phyloP scores from a whole-genome alignment of 2,797 vertebrate genomes.

The Pteropus rufus region DNA sequence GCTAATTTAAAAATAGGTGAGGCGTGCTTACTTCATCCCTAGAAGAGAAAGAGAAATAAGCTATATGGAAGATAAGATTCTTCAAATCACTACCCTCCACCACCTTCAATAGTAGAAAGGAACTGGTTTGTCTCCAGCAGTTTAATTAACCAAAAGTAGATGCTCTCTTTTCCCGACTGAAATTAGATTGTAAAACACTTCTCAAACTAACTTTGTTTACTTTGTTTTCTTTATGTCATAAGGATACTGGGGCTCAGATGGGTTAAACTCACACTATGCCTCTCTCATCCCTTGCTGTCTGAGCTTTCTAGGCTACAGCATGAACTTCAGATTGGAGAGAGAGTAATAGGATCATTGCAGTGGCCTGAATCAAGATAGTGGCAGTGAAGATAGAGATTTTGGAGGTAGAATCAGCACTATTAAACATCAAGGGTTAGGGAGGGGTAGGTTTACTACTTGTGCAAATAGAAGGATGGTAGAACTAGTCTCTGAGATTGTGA shows the following conservation, averaged over 20 bases:
- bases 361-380: not conserved
- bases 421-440: not conserved
- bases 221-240: not conserved
- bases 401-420: not conserved
- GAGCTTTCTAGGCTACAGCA: not conserved
- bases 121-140: not conserved
- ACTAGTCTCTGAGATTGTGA: not conserved
- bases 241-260: not conserved
- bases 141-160: not conserved
- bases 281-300: not conserved
- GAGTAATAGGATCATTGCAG: not conserved
- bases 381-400: not conserved
- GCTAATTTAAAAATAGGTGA: slow-evolving; percentile 4
- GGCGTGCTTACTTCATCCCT: not conserved
- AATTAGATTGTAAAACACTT: not conserved
- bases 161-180: not conserved
- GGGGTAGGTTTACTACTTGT: not conserved
- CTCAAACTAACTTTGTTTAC: not conserved
- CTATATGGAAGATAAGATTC: not conserved
- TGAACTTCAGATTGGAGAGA: not conserved
- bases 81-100: not conserved
- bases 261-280: too few species aligned
- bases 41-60: not conserved
- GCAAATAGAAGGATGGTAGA: not conserved
- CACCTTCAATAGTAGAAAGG: not conserved